Evolutionary conservation across 2,113 vertebrate species (phyloP).

Genomic region (Orthonyx spaldingii): DNA sequence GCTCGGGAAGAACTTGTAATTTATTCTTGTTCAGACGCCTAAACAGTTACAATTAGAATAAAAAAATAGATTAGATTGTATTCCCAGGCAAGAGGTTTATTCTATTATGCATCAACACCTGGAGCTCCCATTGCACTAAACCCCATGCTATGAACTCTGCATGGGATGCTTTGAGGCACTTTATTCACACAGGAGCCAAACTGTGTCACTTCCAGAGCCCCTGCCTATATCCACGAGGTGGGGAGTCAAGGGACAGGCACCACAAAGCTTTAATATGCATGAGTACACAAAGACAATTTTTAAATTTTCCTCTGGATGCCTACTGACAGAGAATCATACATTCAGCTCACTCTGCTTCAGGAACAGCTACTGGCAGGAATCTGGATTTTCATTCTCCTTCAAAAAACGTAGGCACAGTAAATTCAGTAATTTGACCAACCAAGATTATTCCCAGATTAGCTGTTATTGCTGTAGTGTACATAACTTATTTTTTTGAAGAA

Average conservation of each 20-base stretch:
- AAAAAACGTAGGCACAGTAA: background rate
- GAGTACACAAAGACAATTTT: background rate
- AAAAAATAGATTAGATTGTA: background rate
- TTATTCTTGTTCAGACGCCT: conserved; percentile 98
- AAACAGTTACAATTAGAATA: background rate
- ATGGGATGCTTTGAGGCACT: rapidly evolving
- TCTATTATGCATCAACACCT: background rate
- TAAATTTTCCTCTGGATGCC: background rate
- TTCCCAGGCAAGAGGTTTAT: background rate
- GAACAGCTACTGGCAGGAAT: background rate
- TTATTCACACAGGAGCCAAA: background rate
- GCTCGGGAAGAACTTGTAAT: conserved; percentile 91
- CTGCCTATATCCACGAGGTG: background rate
- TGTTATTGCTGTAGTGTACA: background rate
- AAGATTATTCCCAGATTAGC: background rate
- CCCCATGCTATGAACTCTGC: background rate
- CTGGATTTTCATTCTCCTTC: background rate
- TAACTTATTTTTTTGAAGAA: background rate
- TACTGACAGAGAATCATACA: background rate
- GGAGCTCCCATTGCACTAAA: background rate
- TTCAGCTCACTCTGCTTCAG: background rate
- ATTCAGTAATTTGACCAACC: background rate
- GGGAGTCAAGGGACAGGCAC: background rate
- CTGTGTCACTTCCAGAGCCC: background rate
- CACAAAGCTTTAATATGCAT: background rate